These are phyloP conservation scores for Heliothis peltigera DNA, from an alignment of 2,888 invertebrate genomes.

Conservation along the genomic window DNA sequence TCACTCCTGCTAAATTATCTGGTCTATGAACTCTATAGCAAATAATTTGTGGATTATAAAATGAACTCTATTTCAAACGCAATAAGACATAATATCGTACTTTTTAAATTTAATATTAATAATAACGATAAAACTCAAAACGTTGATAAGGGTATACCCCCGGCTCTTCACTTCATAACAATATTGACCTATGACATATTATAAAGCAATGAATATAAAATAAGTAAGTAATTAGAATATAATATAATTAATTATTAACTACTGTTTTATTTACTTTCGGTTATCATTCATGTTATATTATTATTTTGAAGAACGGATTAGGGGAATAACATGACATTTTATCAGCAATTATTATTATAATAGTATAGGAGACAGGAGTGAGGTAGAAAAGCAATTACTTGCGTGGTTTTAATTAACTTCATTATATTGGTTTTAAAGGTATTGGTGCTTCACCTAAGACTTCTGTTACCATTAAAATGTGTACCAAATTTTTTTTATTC, in stretches of 20 bases:
- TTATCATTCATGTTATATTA: conserved; percentile 11
- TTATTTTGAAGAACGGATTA: background rate
- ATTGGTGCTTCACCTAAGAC: too few relatives aligned
- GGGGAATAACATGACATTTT: conserved; percentile 36
- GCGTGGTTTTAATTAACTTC: background rate
- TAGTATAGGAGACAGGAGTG: background rate
- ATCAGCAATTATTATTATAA: conserved; percentile 20
- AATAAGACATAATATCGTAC: too few relatives aligned
- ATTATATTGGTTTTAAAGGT: background rate
- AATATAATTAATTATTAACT: conserved; percentile 13
- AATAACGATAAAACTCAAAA: background rate
- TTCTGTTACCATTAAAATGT: too few relatives aligned
- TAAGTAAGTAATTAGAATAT: background rate
- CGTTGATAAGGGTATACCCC: conserved; percentile 40
- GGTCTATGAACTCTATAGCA: too few relatives aligned
- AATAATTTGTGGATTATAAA: too few relatives aligned
- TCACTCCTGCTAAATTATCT: too few relatives aligned
- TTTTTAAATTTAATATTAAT: background rate
- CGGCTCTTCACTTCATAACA: background rate
- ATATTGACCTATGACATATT: conserved; percentile 13
- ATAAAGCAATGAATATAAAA: background rate
- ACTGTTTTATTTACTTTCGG: background rate
- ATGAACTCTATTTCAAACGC: too few relatives aligned
- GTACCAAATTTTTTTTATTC: too few relatives aligned
- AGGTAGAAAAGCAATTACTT: background rate